phyloP scores from a whole-genome alignment of 2,797 vertebrate species.

The Botia almorhae region DNA sequence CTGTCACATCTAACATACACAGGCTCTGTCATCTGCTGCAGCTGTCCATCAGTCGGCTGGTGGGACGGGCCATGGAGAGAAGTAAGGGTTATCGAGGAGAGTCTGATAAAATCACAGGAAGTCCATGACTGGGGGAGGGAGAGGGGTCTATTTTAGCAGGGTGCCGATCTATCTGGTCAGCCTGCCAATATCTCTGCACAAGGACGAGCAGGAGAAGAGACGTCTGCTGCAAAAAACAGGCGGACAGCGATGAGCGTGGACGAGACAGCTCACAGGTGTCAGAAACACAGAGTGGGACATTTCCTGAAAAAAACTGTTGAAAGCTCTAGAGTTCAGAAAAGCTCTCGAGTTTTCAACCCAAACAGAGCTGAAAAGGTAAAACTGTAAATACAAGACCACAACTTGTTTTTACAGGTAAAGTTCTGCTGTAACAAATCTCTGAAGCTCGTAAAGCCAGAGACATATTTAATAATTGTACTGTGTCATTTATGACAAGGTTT shows the following conservation, averaged over 20 bases:
- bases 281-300: constrained; percentile 15
- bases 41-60: constrained; percentile 30
- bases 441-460: not conserved
- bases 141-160: constrained; percentile 52
- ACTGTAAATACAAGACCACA: too few relatives aligned
- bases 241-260: constrained; percentile 29
- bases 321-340: too few relatives aligned
- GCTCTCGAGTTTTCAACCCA: too few relatives aligned
- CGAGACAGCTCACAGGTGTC: constrained; percentile 24
- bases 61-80: constrained; percentile 29
- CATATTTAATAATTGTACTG: not conserved
- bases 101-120: constrained; percentile 52
- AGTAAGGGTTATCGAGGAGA: constrained; percentile 42
- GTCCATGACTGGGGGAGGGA: constrained; percentile 22
- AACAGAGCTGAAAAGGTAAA: too few relatives aligned
- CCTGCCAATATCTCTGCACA: constrained; percentile 49
- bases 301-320: not conserved
- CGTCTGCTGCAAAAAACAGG: constrained; percentile 56
- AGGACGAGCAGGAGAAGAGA: constrained; percentile 53
- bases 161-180: constrained; percentile 48
- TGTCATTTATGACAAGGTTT: not conserved
- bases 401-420: not conserved
- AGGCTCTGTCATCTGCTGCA: constrained; percentile 29
- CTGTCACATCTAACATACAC: constrained; percentile 27
- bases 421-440: not conserved